Percentiles rank a stretch among this genome's conserved stretches.
Evolutionary conservation across 2,888 invertebrate species (phyloP).

Genomic region (Agrypnus murinus): DNA sequence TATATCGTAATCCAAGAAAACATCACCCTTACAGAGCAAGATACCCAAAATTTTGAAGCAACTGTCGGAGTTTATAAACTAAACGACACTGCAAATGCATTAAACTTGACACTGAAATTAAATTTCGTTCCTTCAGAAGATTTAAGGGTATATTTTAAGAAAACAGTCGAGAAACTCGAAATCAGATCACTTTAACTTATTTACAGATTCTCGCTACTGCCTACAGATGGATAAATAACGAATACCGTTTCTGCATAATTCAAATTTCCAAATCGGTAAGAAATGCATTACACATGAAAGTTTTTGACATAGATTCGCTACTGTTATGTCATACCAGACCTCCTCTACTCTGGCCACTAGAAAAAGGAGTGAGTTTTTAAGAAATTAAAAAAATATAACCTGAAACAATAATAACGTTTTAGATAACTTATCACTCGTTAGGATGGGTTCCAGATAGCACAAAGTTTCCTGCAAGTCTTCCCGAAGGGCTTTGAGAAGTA

Average conservation of each 20-base stretch:
- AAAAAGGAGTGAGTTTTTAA: conserved; percentile 11
- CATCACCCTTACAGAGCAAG: no score
- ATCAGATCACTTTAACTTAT: no score
- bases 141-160: no score
- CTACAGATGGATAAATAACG: background rate
- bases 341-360: conserved; percentile 35
- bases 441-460: conserved; percentile 29
- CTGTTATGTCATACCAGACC: conserved; percentile 12
- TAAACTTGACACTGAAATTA: no score
- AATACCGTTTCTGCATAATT: background rate
- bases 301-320: conserved; percentile 13
- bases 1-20: no score
- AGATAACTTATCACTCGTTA: background rate
- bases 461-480: conserved; percentile 25
- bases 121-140: no score
- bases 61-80: no score
- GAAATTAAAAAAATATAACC: no score
- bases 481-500: conserved; percentile 20
- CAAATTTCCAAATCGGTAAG: background rate
- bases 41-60: no score
- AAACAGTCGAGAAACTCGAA: no score
- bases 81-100: no score
- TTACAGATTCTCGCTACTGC: no score
- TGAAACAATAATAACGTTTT: background rate
- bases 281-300: conserved; percentile 17